Evolutionary conservation across 2,888 invertebrate genomes (phyloP).

Genomic region (Hesperia comma): DNA sequence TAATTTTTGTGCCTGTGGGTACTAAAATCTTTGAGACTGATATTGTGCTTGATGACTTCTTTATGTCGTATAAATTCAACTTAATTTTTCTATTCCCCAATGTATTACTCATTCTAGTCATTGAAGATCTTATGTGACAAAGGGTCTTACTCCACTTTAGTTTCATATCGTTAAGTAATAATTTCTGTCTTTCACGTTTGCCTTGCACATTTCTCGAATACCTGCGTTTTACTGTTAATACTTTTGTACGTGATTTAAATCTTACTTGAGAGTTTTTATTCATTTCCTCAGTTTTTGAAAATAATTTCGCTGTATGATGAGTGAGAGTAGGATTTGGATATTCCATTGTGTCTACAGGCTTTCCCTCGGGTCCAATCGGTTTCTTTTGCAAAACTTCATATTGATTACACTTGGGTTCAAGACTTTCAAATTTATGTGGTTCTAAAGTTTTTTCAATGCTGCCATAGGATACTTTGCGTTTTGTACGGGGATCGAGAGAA

Average conservation of each 20-base stretch:
- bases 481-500: not conserved
- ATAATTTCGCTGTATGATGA: not conserved
- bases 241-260: conserved; percentile 4
- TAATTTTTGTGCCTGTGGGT: not conserved
- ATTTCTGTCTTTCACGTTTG: not conserved
- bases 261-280: not conserved
- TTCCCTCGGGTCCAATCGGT: not conserved
- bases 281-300: not conserved
- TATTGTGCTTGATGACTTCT: not conserved
- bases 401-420: not conserved
- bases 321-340: not conserved
- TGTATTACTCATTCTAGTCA: not conserved
- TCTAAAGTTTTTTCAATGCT: conserved; percentile 5
- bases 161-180: not conserved
- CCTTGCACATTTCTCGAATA: not conserved
- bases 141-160: conserved; percentile 3
- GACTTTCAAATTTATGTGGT: not conserved
- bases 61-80: not conserved
- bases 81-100: not conserved
- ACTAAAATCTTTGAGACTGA: not conserved
- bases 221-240: conserved; percentile 15
- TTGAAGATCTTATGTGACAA: not conserved
- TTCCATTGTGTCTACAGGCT: not conserved
- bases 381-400: not conserved
- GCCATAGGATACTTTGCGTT: not conserved